Evolutionary conservation across 1,140 invertebrate species (phyloP).

Genomic region (Pseudomyrmex flavicornis): DNA sequence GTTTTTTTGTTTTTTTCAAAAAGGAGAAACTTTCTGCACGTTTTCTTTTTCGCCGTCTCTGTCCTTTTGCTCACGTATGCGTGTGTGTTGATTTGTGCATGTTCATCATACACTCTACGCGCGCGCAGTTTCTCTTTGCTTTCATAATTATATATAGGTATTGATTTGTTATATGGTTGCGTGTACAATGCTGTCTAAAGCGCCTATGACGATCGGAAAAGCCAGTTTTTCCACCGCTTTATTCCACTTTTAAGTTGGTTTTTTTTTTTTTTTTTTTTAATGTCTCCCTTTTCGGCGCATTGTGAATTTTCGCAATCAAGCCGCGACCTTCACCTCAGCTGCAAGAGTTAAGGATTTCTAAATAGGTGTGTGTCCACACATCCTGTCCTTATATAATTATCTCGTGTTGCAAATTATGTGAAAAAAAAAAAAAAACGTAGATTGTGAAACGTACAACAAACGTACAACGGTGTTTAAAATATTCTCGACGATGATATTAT

Average conservation of each 20-base stretch:
- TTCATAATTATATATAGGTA: conserved; percentile 9
- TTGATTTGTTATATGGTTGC: conserved; percentile 26
- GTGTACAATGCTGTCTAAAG: conserved; percentile 30
- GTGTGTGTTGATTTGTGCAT: background rate
- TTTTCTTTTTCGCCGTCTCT: conserved; percentile 14
- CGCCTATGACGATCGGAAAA: conserved; percentile 35
- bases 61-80: background rate
- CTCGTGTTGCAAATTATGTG: background rate
- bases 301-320: conserved; percentile 56
- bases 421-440: background rate
- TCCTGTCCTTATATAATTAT: background rate
- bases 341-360: conserved; percentile 69
- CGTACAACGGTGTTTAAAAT: no score
- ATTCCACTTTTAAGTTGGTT: conserved; percentile 7
- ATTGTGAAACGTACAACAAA: background rate
- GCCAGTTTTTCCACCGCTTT: background rate
- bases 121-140: background rate
- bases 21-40: conserved; percentile 28
- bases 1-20: conserved; percentile 18
- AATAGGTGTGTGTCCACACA: conserved; percentile 32
- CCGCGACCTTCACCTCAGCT: conserved; percentile 71
- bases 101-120: conserved; percentile 19
- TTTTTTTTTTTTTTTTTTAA: background rate
- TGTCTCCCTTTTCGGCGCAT: conserved; percentile 36
- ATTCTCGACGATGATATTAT: no score